Conservation (phyloP, 2,888 invertebrate species). For the Disparrhopalites patrizii region DNA sequence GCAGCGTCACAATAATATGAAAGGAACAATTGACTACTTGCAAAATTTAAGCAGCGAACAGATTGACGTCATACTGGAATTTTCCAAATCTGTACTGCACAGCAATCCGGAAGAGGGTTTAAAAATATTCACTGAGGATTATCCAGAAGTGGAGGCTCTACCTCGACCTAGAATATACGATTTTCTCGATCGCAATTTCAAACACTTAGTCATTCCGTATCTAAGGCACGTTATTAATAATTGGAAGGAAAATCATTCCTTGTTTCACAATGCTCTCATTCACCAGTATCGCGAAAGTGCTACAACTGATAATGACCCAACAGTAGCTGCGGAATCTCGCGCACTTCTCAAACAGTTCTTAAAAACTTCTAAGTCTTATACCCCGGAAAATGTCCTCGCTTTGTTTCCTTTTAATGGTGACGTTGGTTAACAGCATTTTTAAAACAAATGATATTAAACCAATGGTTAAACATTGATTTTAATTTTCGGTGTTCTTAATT, state of each 20-base stretch:
- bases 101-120: conserved; percentile 85
- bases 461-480: not conserved
- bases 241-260: conserved; percentile 79
- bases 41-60: conserved; percentile 72
- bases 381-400: conserved; percentile 77
- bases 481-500: conserved; percentile 6
- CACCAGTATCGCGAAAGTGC: conserved; percentile 79
- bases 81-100: conserved; percentile 85
- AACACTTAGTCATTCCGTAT: conserved; percentile 78
- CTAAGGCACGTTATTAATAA: conserved; percentile 87
- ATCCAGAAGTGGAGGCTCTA: conserved; percentile 79
- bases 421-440: conserved; percentile 17
- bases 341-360: conserved; percentile 72
- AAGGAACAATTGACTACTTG: conserved; percentile 82
- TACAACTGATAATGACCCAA: conserved; percentile 50
- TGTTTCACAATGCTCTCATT: conserved; percentile 86
- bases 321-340: conserved; percentile 58
- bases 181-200: conserved; percentile 77
- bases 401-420: conserved; percentile 75
- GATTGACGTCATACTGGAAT: conserved; percentile 85
- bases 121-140: conserved; percentile 74
- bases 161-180: conserved; percentile 85
- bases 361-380: conserved; percentile 73
- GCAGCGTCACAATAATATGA: conserved; percentile 68
- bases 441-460: not conserved